Evolutionary conservation across 2,888 invertebrate species (phyloP), one percentile per base, ranked within the genome.

Genomic region (Blastobasis adustella): DNA sequence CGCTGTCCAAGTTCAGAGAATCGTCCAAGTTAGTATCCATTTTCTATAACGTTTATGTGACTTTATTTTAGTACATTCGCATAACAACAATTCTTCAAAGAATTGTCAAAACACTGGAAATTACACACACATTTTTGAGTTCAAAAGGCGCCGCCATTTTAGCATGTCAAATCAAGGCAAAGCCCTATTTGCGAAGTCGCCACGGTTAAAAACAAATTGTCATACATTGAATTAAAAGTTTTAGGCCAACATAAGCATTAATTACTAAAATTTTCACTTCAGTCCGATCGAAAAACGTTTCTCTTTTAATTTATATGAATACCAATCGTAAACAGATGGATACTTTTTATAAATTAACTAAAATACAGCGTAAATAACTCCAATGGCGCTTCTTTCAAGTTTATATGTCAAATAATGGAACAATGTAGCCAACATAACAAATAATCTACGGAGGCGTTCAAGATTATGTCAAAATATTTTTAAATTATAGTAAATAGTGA

Each of bases 141-240:
- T 89, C 70, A 87, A 89, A 89, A 73, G 85, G 78, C 80, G 82
- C 89, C 89, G 89, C 89, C 89, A 89, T 89, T 86, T 83, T 87
- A 84, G 65, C 72, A 74, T 85, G 86, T 85, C 88, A 88, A 85
- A 84, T 67, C 62, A 57, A 60, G 59, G 66, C 68, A 70, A 69
- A 69, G 65, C 67, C 73, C 73, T 23, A 23, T 74, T 71, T 71
- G 71, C 63, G 64, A 67, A 68, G 60, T 76, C 74, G 79, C 82
- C 85, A 86, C 85, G 78, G 85, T 86, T 85, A 69, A 84, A 85
- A 83, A 86, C 87, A 86, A 87, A 86, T 79, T 74, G 59, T 60
- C 65, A 60, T 47, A 60, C 53, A 56, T 52, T 36, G 36, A 39
- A 60, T 53, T 55, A 54, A 65, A 64, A 57, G 57, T 51, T 58